These are phyloP conservation scores for Falco cherrug DNA, from an alignment of 2,797 vertebrate genomes.

Conservation along the genomic window DNA sequence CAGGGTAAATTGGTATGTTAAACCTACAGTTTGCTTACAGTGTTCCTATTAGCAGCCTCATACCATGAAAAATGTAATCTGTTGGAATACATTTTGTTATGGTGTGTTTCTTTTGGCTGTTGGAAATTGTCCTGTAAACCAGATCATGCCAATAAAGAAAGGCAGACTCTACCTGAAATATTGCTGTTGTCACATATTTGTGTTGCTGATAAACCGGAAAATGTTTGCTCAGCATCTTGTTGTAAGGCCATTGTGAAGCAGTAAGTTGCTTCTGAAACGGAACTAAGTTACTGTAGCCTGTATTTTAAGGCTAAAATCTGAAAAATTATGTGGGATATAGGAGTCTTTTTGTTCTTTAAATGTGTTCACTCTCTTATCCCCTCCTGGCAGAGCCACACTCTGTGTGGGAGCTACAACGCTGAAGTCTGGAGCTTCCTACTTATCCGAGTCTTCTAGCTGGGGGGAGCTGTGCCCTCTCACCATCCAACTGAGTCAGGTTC, in stretches of 20 bases:
- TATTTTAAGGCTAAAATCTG: constrained; percentile 31
- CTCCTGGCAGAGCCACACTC: background rate
- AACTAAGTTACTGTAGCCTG: background rate
- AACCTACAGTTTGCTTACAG: background rate
- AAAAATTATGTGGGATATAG: constrained; percentile 1
- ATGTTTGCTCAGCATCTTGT: background rate
- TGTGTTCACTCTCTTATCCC: background rate
- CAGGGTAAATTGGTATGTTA: background rate
- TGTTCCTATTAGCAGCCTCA: background rate
- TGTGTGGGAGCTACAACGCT: background rate
- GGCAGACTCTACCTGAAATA: background rate
- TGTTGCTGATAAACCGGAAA: background rate
- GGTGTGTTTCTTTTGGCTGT: background rate
- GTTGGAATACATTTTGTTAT: background rate
- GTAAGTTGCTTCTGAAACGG: background rate
- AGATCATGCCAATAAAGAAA: background rate
- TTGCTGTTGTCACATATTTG: background rate
- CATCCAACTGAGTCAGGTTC: background rate
- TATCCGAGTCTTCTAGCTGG: background rate
- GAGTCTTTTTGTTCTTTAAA: background rate
- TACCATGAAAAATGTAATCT: background rate
- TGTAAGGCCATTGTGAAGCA: background rate
- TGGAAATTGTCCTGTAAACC: background rate
- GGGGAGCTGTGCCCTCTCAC: background rate
- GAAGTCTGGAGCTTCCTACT: background rate